phyloP scores from a whole-genome alignment of 1,140 invertebrate species.

The Hesperophylax magnus region DNA sequence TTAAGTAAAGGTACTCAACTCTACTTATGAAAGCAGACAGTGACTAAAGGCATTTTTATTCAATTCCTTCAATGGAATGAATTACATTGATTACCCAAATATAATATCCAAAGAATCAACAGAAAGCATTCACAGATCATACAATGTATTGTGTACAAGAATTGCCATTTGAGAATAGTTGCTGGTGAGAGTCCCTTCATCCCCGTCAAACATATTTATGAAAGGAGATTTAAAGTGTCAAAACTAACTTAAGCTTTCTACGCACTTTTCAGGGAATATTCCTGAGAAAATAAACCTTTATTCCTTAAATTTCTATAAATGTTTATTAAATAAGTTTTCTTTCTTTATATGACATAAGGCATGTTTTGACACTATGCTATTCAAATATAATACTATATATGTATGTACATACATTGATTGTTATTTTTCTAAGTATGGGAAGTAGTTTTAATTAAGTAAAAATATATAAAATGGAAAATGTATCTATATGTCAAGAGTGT shows the following conservation, averaged over 20 bases:
- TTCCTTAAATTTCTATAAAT: conserved; percentile 1
- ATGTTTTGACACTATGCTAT: conserved; percentile 22
- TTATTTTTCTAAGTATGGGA: conserved; percentile 38
- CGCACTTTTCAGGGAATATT: not conserved
- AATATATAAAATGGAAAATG: conserved; percentile 33
- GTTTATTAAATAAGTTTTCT: conserved; percentile 2
- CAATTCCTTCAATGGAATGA: not conserved
- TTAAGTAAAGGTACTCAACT: no score
- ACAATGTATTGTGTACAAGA: no score
- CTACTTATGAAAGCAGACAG: no score
- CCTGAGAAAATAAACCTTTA: not conserved
- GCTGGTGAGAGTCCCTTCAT: not conserved
- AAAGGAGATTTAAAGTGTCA: conserved; percentile 2
- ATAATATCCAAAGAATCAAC: not conserved
- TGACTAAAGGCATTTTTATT: not conserved
- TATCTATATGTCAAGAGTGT: conserved; percentile 24
- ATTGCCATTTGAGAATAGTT: not conserved
- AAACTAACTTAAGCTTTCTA: not conserved
- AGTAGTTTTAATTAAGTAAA: conserved; percentile 33
- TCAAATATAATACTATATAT: conserved; percentile 8
- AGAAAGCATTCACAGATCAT: no score
- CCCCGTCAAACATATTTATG: conserved; percentile 9
- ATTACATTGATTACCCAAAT: not conserved
- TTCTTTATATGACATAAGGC: not conserved
- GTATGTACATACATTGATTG: conserved; percentile 39